These are phyloP conservation scores for Paracanthobrama guichenoti DNA, from an alignment of 2,113 vertebrate species.

Conservation along the genomic window DNA sequence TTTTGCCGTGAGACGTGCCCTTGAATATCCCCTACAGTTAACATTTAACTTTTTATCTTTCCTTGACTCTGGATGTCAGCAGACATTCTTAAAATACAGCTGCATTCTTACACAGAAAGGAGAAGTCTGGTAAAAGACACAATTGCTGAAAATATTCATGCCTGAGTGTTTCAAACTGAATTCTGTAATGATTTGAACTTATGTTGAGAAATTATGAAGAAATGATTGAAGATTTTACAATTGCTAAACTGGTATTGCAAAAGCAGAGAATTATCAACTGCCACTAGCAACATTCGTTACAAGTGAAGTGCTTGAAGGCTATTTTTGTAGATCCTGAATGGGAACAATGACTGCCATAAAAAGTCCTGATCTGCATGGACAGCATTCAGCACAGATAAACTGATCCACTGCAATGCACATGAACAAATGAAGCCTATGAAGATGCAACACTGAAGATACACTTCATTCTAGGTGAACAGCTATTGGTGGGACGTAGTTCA, in stretches of 20 bases:
- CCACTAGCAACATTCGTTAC: not conserved
- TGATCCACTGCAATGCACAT: not conserved
- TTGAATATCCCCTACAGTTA: slow-evolving; percentile 10
- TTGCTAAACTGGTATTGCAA: slow-evolving; percentile 34
- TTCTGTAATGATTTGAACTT: not conserved
- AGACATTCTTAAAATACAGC: not conserved
- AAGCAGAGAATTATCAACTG: not conserved
- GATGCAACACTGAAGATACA: not conserved
- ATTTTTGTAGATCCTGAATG: not conserved
- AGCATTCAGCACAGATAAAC: slow-evolving; percentile 17
- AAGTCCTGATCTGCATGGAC: not conserved
- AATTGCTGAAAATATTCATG: not conserved
- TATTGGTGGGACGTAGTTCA: not conserved
- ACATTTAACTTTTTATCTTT: slow-evolving; percentile 2
- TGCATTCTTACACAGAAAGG: not conserved
- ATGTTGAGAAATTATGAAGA: slow-evolving; percentile 17
- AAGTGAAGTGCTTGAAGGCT: not conserved
- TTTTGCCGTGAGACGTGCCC: not conserved
- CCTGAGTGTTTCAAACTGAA: not conserved
- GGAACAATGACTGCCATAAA: slow-evolving; percentile 13
- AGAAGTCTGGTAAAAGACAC: not conserved
- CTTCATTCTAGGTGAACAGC: not conserved
- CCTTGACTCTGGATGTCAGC: not conserved
- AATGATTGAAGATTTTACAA: not conserved
- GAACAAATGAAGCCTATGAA: not conserved